phyloP scores from a whole-genome alignment of 1,140 invertebrate species.

The Uloborus diversus region DNA sequence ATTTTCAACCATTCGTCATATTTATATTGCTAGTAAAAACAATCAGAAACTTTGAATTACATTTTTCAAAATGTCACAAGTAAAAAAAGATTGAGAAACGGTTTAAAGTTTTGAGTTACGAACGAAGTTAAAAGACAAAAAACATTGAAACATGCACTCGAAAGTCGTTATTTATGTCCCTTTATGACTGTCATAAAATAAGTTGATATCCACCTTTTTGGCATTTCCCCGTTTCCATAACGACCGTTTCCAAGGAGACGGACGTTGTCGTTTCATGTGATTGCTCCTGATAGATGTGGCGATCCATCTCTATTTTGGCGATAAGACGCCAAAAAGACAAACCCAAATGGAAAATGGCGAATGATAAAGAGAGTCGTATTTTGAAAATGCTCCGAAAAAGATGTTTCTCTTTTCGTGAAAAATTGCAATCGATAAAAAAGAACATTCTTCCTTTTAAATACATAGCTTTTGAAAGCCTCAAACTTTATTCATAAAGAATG shows the following conservation, averaged over 20 bases:
- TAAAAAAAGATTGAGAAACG: slow-evolving; percentile 6
- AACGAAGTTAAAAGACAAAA: slow-evolving; percentile 6
- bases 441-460: no score
- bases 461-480: no score
- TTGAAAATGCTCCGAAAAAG: no score
- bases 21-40: slow-evolving; percentile 19
- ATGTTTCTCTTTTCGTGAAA: no score
- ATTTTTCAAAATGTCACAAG: not conserved
- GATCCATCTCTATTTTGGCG: slow-evolving; percentile 42
- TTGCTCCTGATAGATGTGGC: slow-evolving; percentile 39
- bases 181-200: slow-evolving; percentile 47
- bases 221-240: slow-evolving; percentile 38
- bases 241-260: slow-evolving; percentile 41
- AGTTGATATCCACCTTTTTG: slow-evolving; percentile 44
- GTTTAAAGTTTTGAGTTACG: slow-evolving; percentile 27
- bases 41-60: slow-evolving; percentile 38
- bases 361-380: no score
- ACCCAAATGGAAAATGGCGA: no score
- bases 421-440: no score
- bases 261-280: slow-evolving; percentile 36
- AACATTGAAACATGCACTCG: slow-evolving; percentile 14
- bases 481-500: no score
- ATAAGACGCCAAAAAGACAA: no score
- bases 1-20: slow-evolving; percentile 34
- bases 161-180: slow-evolving; percentile 33